Evolutionary conservation across 2,113 vertebrate species (phyloP).

Genomic region (Syngnathus scovelli): DNA sequence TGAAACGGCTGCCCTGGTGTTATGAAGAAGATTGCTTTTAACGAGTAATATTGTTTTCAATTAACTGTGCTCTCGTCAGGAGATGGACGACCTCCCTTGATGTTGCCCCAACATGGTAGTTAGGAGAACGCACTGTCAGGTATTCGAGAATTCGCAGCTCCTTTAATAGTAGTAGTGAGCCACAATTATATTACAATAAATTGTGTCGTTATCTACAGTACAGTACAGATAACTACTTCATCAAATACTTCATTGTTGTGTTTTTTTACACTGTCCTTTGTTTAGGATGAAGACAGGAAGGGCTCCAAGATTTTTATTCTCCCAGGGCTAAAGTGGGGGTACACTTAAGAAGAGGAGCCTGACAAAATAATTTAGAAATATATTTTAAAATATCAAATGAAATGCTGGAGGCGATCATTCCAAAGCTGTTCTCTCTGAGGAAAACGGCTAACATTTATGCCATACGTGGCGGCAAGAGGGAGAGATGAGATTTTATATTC

Average conservation of each 20-base stretch:
- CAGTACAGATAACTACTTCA: neutral
- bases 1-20: slow-evolving; percentile 34
- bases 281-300: too few species aligned
- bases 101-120: slow-evolving; percentile 47
- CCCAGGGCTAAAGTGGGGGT: too few species aligned
- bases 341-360: too few species aligned
- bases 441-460: too few species aligned
- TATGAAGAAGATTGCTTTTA: slow-evolving; percentile 36
- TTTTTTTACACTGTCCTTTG: neutral
- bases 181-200: neutral
- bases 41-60: slow-evolving; percentile 57
- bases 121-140: slow-evolving; percentile 64
- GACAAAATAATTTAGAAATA: too few species aligned
- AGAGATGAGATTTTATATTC: too few species aligned
- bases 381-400: too few species aligned
- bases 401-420: too few species aligned
- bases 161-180: slow-evolving; percentile 48
- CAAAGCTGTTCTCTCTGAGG: too few species aligned
- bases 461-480: too few species aligned
- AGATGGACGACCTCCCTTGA: slow-evolving; percentile 56
- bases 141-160: slow-evolving; percentile 44
- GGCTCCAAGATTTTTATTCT: too few species aligned
- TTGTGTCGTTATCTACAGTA: neutral
- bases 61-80: slow-evolving; percentile 55
- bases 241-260: neutral